A percentile compares a stretch with the other conserved stretches of the same genome.
These are phyloP conservation scores for Lethenteron reissneri DNA, from an alignment of 2,113 vertebrate genomes.

Conservation along the genomic window DNA sequence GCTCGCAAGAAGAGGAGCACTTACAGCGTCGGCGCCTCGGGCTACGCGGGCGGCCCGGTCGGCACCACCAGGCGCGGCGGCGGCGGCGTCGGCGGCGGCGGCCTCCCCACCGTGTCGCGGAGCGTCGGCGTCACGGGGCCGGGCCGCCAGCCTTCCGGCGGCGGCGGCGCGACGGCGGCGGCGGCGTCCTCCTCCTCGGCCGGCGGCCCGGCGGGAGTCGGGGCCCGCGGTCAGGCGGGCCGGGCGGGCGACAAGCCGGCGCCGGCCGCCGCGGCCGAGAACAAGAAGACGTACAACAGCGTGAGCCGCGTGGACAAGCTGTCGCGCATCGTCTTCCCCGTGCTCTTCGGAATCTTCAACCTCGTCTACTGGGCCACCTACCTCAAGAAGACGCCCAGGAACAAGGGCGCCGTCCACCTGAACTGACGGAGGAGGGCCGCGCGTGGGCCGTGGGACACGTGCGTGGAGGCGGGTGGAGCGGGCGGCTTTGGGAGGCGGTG, in stretches of 20 bases:
- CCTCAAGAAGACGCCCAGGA: conserved; percentile 78
- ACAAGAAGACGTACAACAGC: conserved; percentile 96
- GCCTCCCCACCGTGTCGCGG: neutral
- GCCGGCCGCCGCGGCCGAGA: conserved; percentile 52
- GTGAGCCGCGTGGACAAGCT: conserved; percentile 98
- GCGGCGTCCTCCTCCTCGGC: neutral
- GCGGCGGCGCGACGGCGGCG: too few species aligned
- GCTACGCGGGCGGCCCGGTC: neutral
- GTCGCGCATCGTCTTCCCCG: conserved; percentile 82
- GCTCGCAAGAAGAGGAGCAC: neutral
- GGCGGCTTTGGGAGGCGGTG: too few species aligned
- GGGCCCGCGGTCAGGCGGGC: conserved; percentile 9
- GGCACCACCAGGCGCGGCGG: neutral
- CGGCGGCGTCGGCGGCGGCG: neutral
- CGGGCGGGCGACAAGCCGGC: conserved; percentile 32
- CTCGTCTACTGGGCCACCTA: conserved; percentile 96
- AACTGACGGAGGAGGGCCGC: conserved; percentile 18
- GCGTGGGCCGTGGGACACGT: too few species aligned
- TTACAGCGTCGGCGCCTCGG: neutral
- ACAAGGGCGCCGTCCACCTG: conserved; percentile 50
- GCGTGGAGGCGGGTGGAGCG: too few species aligned
- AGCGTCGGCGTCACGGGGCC: neutral
- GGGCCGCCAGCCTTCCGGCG: neutral
- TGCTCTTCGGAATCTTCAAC: conserved; percentile 90
- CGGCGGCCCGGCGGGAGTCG: neutral